phyloP scores from a whole-genome alignment of 2,888 invertebrate genomes.

The Thymelicus sylvestris region DNA sequence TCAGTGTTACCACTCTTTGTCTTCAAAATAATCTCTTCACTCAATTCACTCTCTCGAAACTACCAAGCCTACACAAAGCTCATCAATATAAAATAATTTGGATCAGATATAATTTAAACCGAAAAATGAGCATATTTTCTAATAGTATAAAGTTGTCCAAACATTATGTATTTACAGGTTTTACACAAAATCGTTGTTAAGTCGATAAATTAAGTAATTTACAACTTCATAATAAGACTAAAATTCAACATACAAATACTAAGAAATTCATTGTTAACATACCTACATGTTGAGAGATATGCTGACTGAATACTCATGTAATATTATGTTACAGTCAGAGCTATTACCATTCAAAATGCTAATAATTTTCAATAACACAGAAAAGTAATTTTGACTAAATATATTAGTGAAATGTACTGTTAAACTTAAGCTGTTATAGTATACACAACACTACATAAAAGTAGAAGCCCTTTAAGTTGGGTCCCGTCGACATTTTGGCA shows the following conservation, averaged over 20 bases:
- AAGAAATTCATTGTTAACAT: background rate
- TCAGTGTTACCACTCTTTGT: slow-evolving; percentile 2
- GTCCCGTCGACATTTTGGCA: no score
- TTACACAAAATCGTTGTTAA: background rate
- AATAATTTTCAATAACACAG: no score
- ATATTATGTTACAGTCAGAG: background rate
- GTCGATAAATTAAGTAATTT: background rate
- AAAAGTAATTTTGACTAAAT: no score
- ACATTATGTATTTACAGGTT: background rate
- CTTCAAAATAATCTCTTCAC: background rate
- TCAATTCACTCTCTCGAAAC: slow-evolving; percentile 19
- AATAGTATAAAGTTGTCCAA: background rate
- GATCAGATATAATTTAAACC: background rate
- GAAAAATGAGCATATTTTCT: background rate
- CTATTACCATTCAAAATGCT: background rate
- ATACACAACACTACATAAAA: no score
- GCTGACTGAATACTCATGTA: background rate
- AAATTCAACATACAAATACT: background rate
- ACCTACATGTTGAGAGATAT: background rate
- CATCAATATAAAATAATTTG: background rate
- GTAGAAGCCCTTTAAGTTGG: no score
- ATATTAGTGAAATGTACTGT: no score
- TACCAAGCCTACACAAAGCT: slow-evolving; percentile 33
- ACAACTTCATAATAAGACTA: background rate
- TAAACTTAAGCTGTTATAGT: no score